These are phyloP conservation scores for Scophthalmus maximus DNA, from an alignment of 2,113 vertebrate species.

Conservation along the genomic window DNA sequence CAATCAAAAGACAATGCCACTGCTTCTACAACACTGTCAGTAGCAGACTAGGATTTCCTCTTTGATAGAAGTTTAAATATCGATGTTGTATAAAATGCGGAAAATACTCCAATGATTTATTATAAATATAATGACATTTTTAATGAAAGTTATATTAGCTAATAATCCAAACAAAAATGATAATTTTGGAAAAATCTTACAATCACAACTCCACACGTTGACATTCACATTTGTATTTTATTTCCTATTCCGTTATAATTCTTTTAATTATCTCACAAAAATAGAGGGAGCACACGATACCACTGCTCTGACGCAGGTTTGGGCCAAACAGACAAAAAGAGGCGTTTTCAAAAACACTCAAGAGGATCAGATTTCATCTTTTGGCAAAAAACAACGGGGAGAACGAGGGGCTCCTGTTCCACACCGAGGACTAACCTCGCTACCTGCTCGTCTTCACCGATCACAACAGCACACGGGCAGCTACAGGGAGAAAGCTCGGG, in stretches of 20 bases:
- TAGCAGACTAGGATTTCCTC: too few species aligned
- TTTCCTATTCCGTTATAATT: conserved; percentile 81
- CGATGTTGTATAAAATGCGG: conserved; percentile 2
- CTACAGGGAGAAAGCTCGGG: conserved; percentile 69
- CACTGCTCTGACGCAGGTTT: conserved; percentile 69
- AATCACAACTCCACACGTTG: conserved; percentile 64
- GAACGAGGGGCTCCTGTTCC: conserved; percentile 66
- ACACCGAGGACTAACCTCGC: conserved; percentile 64
- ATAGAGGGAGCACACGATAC: conserved; percentile 80
- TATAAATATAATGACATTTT: too few species aligned
- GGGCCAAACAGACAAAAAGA: conserved; percentile 69
- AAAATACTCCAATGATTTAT: too few species aligned
- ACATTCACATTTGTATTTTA: conserved; percentile 86
- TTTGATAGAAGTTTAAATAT: too few species aligned
- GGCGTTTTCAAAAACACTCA: conserved; percentile 72
- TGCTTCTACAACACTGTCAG: too few species aligned
- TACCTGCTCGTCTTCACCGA: conserved; percentile 58
- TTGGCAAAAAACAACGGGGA: conserved; percentile 66
- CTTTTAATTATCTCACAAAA: conserved; percentile 83
- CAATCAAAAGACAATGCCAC: neutral
- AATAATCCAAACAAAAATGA: too few species aligned
- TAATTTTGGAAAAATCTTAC: neutral
- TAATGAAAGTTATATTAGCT: too few species aligned
- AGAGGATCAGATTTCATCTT: conserved; percentile 61
- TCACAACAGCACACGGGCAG: conserved; percentile 63